Conservation (phyloP, 2,888 invertebrate genomes). For the Erynnis tages region DNA sequence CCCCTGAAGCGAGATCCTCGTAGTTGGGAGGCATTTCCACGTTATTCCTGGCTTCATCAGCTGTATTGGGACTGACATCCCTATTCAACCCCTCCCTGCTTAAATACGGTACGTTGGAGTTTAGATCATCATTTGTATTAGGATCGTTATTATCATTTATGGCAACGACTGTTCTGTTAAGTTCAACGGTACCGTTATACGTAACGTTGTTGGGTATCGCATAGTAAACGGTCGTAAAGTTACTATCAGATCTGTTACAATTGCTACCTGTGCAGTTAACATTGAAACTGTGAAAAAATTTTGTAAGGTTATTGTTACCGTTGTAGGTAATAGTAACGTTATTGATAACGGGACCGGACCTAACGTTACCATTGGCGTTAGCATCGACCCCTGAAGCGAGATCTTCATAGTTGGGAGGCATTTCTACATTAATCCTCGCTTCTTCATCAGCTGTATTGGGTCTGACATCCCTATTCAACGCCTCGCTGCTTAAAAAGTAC, state of each 20-base stretch:
- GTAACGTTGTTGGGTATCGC: too few relatives aligned
- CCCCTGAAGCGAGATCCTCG: too few relatives aligned
- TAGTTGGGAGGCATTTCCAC: too few relatives aligned
- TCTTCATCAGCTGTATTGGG: slow-evolving; percentile 49
- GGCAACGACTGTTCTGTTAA: slow-evolving; percentile 6
- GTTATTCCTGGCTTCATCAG: slow-evolving; percentile 49
- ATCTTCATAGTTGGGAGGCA: too few relatives aligned
- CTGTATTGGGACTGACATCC: slow-evolving; percentile 36
- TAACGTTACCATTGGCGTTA: too few relatives aligned
- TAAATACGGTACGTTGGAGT: slow-evolving; percentile 41
- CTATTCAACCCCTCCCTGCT: slow-evolving; percentile 54
- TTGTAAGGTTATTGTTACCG: too few relatives aligned
- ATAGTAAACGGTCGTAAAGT: too few relatives aligned
- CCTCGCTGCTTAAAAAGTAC: slow-evolving; percentile 54
- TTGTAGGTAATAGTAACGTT: too few relatives aligned
- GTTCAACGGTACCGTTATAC: slow-evolving; percentile 16
- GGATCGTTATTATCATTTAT: not conserved
- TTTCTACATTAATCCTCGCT: slow-evolving; percentile 45
- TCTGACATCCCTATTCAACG: slow-evolving; percentile 39
- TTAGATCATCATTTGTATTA: slow-evolving; percentile 23
- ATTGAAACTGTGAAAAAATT: too few relatives aligned
- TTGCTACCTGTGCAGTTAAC: not conserved
- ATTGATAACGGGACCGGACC: too few relatives aligned
- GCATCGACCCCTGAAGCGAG: too few relatives aligned
- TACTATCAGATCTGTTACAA: too few relatives aligned